Evolutionary conservation across 2,797 vertebrate genomes (phyloP).

Genomic region (Oreochromis grahami): DNA sequence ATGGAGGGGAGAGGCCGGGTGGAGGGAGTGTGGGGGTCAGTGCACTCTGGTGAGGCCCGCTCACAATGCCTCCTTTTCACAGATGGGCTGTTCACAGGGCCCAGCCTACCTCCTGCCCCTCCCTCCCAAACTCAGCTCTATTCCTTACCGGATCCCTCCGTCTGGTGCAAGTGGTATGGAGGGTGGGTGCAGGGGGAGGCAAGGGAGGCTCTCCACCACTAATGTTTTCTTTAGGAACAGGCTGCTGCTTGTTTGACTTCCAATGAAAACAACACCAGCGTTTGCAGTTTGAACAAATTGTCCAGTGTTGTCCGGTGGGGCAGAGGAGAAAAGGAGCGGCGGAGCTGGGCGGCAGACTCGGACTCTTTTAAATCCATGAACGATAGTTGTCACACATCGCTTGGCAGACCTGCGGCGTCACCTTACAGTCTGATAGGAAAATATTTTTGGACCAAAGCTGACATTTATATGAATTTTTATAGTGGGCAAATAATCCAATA

Average conservation of each 20-base stretch:
- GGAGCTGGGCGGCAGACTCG: not conserved
- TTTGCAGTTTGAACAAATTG: constrained; percentile 77
- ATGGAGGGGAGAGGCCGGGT: not conserved
- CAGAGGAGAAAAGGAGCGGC: constrained; percentile 1
- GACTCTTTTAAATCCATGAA: not conserved
- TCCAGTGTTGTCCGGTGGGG: constrained; percentile 68
- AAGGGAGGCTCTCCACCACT: constrained; percentile 49
- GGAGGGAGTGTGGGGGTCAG: constrained; percentile 22
- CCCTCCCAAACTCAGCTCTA: constrained; percentile 49
- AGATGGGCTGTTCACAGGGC: constrained; percentile 54
- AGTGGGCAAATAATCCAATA: not conserved
- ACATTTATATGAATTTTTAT: not conserved
- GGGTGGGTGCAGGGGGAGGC: not conserved
- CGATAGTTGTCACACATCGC: not conserved
- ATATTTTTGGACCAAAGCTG: not conserved
- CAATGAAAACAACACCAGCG: constrained; percentile 69
- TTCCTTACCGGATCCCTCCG: constrained; percentile 68
- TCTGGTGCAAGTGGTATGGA: constrained; percentile 45
- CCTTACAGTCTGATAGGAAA: not conserved
- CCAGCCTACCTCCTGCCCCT: constrained; percentile 51
- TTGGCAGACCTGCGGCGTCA: not conserved
- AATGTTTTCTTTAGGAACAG: constrained; percentile 83
- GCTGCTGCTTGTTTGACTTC: constrained; percentile 77
- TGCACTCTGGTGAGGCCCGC: constrained; percentile 50
- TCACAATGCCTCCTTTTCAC: constrained; percentile 73